Conservation (phyloP, 2,113 vertebrate species). For the Scomber scombrus region DNA sequence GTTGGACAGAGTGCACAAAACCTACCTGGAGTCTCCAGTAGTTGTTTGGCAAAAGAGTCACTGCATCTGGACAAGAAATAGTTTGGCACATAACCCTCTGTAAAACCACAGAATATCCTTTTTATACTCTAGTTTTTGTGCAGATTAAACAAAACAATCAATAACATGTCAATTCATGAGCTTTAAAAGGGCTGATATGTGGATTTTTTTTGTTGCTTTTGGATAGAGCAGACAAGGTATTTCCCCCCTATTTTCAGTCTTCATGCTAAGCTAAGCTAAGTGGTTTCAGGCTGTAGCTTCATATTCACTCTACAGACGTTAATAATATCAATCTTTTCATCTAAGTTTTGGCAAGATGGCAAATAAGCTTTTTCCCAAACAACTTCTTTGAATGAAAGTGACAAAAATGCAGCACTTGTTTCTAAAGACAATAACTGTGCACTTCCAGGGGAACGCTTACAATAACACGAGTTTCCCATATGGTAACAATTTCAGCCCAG, state of each 20-base stretch:
- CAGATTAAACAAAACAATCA: too few relatives aligned
- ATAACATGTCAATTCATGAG: background rate
- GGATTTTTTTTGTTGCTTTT: background rate
- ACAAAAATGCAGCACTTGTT: background rate
- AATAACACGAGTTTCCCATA: constrained; percentile 35
- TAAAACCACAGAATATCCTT: too few relatives aligned
- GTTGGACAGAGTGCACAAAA: too few relatives aligned
- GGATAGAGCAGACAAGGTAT: too few relatives aligned
- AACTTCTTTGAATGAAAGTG: background rate
- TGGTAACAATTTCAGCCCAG: constrained; percentile 50
- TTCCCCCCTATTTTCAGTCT: too few relatives aligned
- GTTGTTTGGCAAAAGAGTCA: too few relatives aligned
- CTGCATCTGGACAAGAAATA: too few relatives aligned
- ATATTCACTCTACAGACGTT: too few relatives aligned
- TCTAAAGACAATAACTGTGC: background rate
- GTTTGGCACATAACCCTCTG: background rate
- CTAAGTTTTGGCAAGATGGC: background rate
- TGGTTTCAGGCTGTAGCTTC: too few relatives aligned
- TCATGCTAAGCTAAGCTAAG: too few relatives aligned
- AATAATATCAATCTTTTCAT: background rate
- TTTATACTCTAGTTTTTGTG: too few relatives aligned
- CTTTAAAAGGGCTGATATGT: background rate
- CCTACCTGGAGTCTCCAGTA: too few relatives aligned
- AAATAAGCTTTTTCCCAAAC: background rate
- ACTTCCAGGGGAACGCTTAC: background rate